Conservation (phyloP, 2,113 vertebrate species). For the Siniperca knerii region DNA sequence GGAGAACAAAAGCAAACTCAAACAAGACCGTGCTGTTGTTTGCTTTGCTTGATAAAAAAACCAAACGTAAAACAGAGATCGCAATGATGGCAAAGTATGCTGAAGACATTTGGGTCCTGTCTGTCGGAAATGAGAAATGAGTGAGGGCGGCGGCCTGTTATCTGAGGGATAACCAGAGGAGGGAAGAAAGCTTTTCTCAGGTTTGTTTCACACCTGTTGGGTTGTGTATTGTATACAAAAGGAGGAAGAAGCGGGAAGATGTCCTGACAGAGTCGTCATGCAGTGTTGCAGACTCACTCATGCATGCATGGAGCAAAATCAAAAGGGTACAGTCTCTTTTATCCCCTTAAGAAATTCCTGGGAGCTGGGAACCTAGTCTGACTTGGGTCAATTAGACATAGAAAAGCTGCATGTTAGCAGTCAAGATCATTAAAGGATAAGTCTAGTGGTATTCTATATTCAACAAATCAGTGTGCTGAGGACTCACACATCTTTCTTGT, state of each 20-base stretch:
- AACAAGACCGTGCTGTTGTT: constrained; percentile 26
- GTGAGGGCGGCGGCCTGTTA: not conserved
- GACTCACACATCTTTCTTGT: not conserved
- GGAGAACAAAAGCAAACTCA: constrained; percentile 48
- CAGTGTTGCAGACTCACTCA: constrained; percentile 4
- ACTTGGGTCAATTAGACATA: not conserved
- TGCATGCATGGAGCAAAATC: not conserved
- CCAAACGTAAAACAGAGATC: not conserved
- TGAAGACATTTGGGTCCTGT: constrained; percentile 22
- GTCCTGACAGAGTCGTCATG: constrained; percentile 9
- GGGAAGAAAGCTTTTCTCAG: constrained; percentile 22
- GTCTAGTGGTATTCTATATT: not conserved
- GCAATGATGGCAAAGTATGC: constrained; percentile 12
- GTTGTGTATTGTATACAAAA: constrained; percentile 3
- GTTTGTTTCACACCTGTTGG: constrained; percentile 41
- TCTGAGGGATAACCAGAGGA: constrained; percentile 23
- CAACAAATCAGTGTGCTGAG: constrained; percentile 2
- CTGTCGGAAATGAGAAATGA: constrained; percentile 25
- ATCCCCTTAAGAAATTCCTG: not conserved
- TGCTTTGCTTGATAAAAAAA: constrained; percentile 35
- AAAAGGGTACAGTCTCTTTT: not conserved
- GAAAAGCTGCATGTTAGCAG: not conserved
- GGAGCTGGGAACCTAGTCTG: not conserved
- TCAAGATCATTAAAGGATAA: not conserved
- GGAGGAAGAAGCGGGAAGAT: not conserved